These are phyloP conservation scores for Aelia acuminata DNA, from an alignment of 2,888 invertebrate species.

Conservation along the genomic window DNA sequence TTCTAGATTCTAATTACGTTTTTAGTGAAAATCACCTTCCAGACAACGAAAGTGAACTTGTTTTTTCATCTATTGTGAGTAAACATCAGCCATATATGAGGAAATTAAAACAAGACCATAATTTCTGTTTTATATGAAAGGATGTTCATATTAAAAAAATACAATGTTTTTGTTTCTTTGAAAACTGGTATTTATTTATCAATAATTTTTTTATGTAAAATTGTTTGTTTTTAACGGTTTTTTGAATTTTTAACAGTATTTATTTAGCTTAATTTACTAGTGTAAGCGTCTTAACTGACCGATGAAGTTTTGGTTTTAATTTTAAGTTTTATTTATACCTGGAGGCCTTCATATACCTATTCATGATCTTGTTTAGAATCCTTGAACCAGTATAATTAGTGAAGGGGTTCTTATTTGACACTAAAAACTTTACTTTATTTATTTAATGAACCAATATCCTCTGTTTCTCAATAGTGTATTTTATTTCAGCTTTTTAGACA, in stretches of 20 bases:
- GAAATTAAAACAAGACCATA: not conserved
- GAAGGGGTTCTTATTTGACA: not conserved
- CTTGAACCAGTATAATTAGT: not conserved
- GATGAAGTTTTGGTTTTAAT: not conserved
- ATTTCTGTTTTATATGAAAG: not conserved
- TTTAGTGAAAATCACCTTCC: slow-evolving; percentile 41
- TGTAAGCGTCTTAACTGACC: too few relatives aligned
- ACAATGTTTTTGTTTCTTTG: not conserved
- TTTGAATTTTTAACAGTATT: too few relatives aligned
- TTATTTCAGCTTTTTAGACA: slow-evolving; percentile 80
- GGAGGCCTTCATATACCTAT: too few relatives aligned
- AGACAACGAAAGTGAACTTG: slow-evolving; percentile 18
- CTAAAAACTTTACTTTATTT: not conserved
- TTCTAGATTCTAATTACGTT: slow-evolving; percentile 12
- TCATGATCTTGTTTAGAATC: not conserved
- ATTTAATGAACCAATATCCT: not conserved
- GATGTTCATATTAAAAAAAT: not conserved
- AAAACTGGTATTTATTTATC: not conserved
- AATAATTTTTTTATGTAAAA: not conserved
- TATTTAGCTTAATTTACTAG: too few relatives aligned
- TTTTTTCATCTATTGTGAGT: slow-evolving; percentile 34
- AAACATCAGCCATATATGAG: not conserved
- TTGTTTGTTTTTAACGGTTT: not conserved
- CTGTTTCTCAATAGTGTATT: not conserved
- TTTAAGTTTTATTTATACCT: not conserved